A percentile compares a stretch with the other conserved stretches of the same genome.
Conservation (phyloP, 1,140 invertebrate species). For the Eufriesea mexicana region DNA sequence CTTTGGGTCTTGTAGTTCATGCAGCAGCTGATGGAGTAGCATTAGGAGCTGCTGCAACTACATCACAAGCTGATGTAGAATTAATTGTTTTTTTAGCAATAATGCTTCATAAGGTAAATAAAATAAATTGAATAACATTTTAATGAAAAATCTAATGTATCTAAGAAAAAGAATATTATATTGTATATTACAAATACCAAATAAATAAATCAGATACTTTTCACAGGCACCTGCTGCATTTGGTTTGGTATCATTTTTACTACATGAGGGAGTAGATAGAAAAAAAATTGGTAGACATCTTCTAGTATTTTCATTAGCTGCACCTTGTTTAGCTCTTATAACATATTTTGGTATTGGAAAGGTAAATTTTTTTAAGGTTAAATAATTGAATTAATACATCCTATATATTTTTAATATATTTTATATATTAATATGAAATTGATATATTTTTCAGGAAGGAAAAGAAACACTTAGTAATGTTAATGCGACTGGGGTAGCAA, state of each 20-base stretch:
- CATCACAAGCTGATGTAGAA: constrained; percentile 97
- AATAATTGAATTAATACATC: background rate
- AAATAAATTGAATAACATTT: background rate
- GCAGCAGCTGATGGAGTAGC: constrained; percentile 99
- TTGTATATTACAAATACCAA: constrained; percentile 7
- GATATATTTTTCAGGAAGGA: constrained; percentile 82
- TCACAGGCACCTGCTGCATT: constrained; percentile 96
- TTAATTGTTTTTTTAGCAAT: constrained; percentile 99
- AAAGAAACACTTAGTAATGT: constrained; percentile 89
- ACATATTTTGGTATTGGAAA: constrained; percentile 97
- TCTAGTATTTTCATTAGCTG: constrained; percentile 96
- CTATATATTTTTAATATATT: background rate
- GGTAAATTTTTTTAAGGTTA: constrained; percentile 84
- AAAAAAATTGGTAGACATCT: constrained; percentile 94
- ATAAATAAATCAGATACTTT: constrained; percentile 18
- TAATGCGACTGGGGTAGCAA: constrained; percentile 97
- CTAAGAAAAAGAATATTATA: background rate
- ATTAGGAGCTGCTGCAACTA: constrained; percentile 96
- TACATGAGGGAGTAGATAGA: constrained; percentile 97
- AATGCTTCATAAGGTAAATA: constrained; percentile 96
- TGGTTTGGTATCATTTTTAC: constrained; percentile 97
- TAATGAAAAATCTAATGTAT: background rate
- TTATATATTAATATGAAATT: constrained; percentile 30
- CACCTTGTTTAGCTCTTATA: constrained; percentile 93
- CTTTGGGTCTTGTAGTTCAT: constrained; percentile 97